A percentile compares a stretch with the other conserved stretches of the same genome.
phyloP scores from a whole-genome alignment of 2,888 invertebrate species.

The Psylliodes chrysocephalus region DNA sequence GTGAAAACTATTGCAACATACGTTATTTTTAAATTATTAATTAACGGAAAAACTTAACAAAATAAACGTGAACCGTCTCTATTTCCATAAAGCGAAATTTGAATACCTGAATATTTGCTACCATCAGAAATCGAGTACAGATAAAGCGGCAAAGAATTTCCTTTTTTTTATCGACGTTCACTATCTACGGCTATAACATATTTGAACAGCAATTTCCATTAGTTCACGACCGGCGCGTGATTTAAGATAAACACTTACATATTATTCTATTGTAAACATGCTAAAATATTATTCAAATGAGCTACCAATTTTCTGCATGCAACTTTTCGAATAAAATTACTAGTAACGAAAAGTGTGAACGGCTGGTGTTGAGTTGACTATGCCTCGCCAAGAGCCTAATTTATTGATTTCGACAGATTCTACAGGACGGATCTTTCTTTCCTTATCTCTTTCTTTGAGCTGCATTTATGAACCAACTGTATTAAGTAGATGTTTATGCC shows the following conservation, averaged over 20 bases:
- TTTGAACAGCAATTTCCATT: constrained; percentile 31
- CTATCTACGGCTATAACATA: constrained; percentile 23
- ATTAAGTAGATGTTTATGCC: too few species aligned
- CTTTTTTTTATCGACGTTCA: constrained; percentile 16
- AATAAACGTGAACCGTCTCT: too few species aligned
- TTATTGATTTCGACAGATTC: not conserved
- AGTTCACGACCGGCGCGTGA: constrained; percentile 24
- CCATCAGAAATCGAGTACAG: not conserved
- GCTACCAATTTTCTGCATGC: constrained; percentile 33
- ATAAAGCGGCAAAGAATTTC: constrained; percentile 1
- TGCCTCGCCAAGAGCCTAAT: constrained; percentile 2
- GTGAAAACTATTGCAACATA: too few species aligned
- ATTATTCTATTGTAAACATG: constrained; percentile 32
- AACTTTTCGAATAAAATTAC: constrained; percentile 29
- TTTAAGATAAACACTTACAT: constrained; percentile 31
- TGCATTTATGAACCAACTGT: too few species aligned
- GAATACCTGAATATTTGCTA: not conserved
- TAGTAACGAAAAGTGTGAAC: constrained; percentile 22
- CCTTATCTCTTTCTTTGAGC: too few species aligned
- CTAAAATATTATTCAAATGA: constrained; percentile 32
- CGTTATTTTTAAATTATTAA: too few species aligned
- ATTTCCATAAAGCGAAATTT: too few species aligned
- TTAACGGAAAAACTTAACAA: too few species aligned
- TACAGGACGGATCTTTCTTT: too few species aligned
- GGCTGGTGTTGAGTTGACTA: constrained; percentile 10